Percentiles rank a stretch among this genome's conserved stretches.
phyloP scores from a whole-genome alignment of 1,140 invertebrate genomes.

The Eulimnadia texana region DNA sequence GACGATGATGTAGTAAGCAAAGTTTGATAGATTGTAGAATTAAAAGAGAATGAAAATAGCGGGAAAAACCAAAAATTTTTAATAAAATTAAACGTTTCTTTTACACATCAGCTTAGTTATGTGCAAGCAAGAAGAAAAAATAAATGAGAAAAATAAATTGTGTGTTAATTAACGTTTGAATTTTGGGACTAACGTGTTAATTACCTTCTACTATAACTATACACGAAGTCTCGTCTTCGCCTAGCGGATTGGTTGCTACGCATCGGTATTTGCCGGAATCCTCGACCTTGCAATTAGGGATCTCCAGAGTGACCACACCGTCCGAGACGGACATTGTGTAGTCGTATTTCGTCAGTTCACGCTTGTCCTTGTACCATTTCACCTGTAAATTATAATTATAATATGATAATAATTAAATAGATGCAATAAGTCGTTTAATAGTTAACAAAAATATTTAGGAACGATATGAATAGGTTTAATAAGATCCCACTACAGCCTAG shows the following conservation, averaged over 20 bases:
- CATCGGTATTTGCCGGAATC: slow-evolving; percentile 95
- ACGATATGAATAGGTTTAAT: no score
- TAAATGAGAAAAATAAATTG: no score
- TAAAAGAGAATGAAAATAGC: slow-evolving; percentile 12
- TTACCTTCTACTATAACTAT: slow-evolving; percentile 93
- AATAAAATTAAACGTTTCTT: no score
- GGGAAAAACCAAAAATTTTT: no score
- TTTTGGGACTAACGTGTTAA: slow-evolving; percentile 11
- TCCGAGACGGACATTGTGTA: slow-evolving; percentile 76
- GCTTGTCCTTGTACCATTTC: slow-evolving; percentile 81
- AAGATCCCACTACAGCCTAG: no score
- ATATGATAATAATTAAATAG: neutral
- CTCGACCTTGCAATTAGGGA: slow-evolving; percentile 77
- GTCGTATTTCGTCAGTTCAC: slow-evolving; percentile 77
- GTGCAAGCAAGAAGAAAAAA: no score
- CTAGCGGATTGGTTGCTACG: slow-evolving; percentile 78
- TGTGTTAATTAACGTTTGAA: no score
- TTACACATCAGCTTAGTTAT: no score
- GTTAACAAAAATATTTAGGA: no score
- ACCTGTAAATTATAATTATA: slow-evolving; percentile 31
- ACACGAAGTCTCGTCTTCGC: slow-evolving; percentile 85
- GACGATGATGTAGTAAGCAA: slow-evolving; percentile 26
- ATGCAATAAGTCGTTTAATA: neutral
- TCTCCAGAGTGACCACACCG: slow-evolving; percentile 92
- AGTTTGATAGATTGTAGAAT: slow-evolving; percentile 4